Evolutionary conservation across 2,113 vertebrate species (phyloP), one percentile per base, ranked within the genome.

Genomic region (Pseudopodoces humilis): DNA sequence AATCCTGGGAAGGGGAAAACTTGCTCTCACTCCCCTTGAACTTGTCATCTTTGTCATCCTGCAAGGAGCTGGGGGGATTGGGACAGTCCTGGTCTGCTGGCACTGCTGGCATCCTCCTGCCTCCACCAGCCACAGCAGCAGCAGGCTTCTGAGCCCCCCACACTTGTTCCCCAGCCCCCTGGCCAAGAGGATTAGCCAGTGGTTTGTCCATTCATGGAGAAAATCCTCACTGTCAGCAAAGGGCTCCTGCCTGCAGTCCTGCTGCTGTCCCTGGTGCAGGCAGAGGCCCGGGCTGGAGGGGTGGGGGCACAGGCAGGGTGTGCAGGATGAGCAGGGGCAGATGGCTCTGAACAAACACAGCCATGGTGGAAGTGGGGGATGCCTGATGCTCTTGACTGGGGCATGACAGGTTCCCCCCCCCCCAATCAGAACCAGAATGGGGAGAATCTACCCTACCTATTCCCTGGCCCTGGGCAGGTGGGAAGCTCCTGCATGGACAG

Each of bases 141-240:
- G 24, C 49, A 39, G 44, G 16, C 6, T 53, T 24, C 37, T 31
- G 52, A 82, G 65, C n/a, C n/a, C 31, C 50, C 21, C 64, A 47
- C 14, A 4, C 37, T 71, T 65, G 46, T 12, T 63, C n/a, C 62
- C 68, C 74, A 47, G 53, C 30, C 59, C 58, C 58, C 72, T 9
- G n/a, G 43, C 71, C 22, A 3, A 35, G 33, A 59, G 93, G 94
- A 96, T 97, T 95, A 97, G 64, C 72, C 7, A 8, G 50, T 1
- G 1, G 13, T 70, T 95, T 78, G 79, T 92, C 74, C 65, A 63
- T 47, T 93, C 91, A 88, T 12, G 53, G 58, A 80, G 81, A 87
- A 95, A 95, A 96, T 88, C 27, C 56, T 56, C 15, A 0, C 58
- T 14, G 94, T 96, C 96, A 97, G 96, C 94, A 96, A 52, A 91